Percentiles rank a stretch among this genome's conserved stretches.
These are phyloP conservation scores for Lepisosteus oculatus DNA, from an alignment of 2,113 vertebrate species.

Conservation along the genomic window DNA sequence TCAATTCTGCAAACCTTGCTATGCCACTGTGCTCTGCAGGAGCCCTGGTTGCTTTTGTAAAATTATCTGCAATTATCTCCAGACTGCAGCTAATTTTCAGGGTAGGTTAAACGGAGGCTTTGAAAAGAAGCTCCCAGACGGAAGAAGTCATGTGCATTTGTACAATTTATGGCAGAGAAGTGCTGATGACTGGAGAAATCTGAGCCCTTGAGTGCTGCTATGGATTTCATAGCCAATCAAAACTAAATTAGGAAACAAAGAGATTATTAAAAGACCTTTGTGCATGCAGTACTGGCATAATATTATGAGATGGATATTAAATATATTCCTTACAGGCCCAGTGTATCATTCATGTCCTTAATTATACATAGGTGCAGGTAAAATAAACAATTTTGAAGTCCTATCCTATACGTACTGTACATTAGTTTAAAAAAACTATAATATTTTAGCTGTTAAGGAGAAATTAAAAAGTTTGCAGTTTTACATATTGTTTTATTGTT, in stretches of 20 bases:
- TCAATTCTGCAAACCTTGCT: conserved; percentile 37
- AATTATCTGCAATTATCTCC: conserved; percentile 47
- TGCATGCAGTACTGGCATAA: conserved; percentile 58
- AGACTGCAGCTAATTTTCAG: conserved; percentile 44
- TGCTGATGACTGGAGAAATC: conserved; percentile 74
- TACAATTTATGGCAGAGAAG: conserved; percentile 63
- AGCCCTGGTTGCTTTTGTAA: conserved; percentile 35
- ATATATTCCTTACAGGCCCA: conserved; percentile 58
- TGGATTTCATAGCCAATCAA: conserved; percentile 79
- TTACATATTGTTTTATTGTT: too few relatives aligned
- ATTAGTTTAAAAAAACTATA: too few relatives aligned
- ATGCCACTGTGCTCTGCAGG: conserved; percentile 23
- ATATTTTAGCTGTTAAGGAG: too few relatives aligned
- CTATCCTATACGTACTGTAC: too few relatives aligned
- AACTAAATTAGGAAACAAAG: conserved; percentile 78
- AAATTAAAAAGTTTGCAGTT: too few relatives aligned
- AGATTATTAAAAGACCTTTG: conserved; percentile 73
- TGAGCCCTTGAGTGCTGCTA: conserved; percentile 61
- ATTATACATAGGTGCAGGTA: conserved; percentile 53
- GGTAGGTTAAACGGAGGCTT: conserved; percentile 45
- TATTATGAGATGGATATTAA: conserved; percentile 62
- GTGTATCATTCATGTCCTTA: conserved; percentile 62
- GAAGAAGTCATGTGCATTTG: conserved; percentile 42
- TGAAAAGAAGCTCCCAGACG: conserved; percentile 40
- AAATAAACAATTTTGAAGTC: conserved; percentile 40